Conservation (phyloP, 2,888 invertebrate genomes). For the Unio delphinus region DNA sequence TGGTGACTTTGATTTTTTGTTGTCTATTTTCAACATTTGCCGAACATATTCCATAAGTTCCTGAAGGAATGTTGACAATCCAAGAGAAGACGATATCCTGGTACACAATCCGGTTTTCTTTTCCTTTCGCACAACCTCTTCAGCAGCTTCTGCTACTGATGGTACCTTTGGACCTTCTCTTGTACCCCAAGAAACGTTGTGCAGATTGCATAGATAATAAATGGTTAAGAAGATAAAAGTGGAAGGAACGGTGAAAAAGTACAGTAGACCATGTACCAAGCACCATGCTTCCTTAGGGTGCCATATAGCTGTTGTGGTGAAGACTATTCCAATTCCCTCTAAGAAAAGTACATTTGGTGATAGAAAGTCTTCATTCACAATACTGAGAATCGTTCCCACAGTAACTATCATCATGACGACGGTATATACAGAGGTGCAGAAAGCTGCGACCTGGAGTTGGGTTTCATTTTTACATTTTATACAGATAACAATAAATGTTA, state of each 20-base stretch:
- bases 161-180: conserved; percentile 78
- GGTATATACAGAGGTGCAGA: conserved; percentile 86
- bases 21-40: conserved; percentile 1
- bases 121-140: background rate
- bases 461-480: conserved; percentile 92
- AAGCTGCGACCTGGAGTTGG: conserved; percentile 78
- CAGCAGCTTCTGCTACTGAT: conserved; percentile 13
- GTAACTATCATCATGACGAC: conserved; percentile 99
- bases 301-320: conserved; percentile 93
- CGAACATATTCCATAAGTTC: conserved; percentile 4
- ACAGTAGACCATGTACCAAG: conserved; percentile 80
- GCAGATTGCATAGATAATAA: conserved; percentile 92
- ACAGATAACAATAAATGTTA: conserved; percentile 92
- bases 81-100: conserved; percentile 3
- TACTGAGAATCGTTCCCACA: conserved; percentile 96
- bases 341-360: conserved; percentile 53
- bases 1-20: too few relatives aligned
- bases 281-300: conserved; percentile 86
- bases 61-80: conserved; percentile 5
- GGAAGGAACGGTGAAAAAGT: conserved; percentile 92
- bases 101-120: conserved; percentile 2
- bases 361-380: conserved; percentile 89
- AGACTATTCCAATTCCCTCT: conserved; percentile 84
- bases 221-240: conserved; percentile 94
- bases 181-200: conserved; percentile 95